Percentiles rank a stretch among this genome's conserved stretches.
Evolutionary conservation across 2,888 invertebrate genomes (phyloP).

Genomic region (Scaeva pyrastri): DNA sequence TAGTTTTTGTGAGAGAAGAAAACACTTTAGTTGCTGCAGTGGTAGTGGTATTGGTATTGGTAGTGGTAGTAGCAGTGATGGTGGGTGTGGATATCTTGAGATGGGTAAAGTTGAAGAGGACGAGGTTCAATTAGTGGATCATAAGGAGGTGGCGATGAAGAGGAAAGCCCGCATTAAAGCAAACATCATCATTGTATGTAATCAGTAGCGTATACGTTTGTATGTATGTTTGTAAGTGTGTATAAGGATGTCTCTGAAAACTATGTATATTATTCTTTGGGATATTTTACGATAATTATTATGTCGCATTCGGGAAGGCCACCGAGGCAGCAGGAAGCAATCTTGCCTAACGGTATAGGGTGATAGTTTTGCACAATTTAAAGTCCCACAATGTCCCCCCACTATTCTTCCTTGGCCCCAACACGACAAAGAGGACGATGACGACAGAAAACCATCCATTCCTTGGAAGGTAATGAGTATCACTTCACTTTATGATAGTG

Average conservation of each 20-base stretch:
- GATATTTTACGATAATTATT: slow-evolving; percentile 71
- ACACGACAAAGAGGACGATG: slow-evolving; percentile 7
- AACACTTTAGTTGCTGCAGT: slow-evolving; percentile 66
- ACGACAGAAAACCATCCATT: slow-evolving; percentile 27
- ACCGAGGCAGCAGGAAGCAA: not conserved
- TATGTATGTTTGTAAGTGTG: slow-evolving; percentile 4
- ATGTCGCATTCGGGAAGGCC: slow-evolving; percentile 37
- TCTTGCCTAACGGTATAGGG: slow-evolving; percentile 21
- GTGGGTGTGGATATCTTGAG: not conserved
- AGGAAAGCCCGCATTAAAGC: slow-evolving; percentile 48
- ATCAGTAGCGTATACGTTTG: not conserved
- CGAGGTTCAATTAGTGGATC: slow-evolving; percentile 35
- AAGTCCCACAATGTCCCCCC: slow-evolving; percentile 10
- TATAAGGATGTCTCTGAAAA: slow-evolving; percentile 34
- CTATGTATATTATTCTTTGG: slow-evolving; percentile 25
- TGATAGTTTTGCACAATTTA: slow-evolving; percentile 55
- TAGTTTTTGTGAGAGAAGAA: slow-evolving; percentile 66
- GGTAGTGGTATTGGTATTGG: not conserved
- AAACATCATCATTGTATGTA: slow-evolving; percentile 57
- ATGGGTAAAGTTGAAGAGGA: slow-evolving; percentile 6
- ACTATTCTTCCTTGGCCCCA: not conserved
- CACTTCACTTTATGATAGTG: slow-evolving; percentile 56
- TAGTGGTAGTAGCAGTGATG: not conserved
- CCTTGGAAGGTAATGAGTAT: slow-evolving; percentile 54
- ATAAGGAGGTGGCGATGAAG: not conserved